Conservation (phyloP, 2,888 invertebrate species). For the Onthophagus sagittarius region DNA sequence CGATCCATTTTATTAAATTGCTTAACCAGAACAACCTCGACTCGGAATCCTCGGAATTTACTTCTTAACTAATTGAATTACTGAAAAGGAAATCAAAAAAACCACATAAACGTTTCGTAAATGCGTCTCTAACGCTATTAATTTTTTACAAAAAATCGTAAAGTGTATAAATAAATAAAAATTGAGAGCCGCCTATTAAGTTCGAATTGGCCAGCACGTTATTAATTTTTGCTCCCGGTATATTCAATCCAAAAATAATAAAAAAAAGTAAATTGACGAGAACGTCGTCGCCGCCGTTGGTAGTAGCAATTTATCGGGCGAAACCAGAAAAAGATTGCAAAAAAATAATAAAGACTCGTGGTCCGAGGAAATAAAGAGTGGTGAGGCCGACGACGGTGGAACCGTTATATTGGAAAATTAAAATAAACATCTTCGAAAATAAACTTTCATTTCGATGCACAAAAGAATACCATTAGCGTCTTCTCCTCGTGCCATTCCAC, state of each 20-base stretch:
- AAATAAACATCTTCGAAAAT: constrained; percentile 13
- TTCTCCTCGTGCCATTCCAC: background rate
- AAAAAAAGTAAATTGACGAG: background rate
- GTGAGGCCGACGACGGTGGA: background rate
- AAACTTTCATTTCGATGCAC: constrained; percentile 11
- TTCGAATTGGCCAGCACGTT: background rate
- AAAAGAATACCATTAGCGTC: constrained; percentile 8
- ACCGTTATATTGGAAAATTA: constrained; percentile 12
- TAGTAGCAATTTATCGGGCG: background rate
- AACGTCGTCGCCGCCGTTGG: too few species aligned
- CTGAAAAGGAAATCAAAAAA: background rate
- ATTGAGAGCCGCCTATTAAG: background rate
- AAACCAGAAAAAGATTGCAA: too few species aligned
- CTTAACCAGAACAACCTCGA: too few species aligned
- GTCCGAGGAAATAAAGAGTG: background rate
- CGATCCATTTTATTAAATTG: background rate
- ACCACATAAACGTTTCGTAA: background rate
- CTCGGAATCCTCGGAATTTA: too few species aligned
- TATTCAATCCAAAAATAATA: background rate
- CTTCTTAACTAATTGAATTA: too few species aligned
- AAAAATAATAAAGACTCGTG: background rate
- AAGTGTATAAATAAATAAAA: background rate
- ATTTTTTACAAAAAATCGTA: background rate
- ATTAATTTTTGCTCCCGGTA: background rate
- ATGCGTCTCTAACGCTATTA: background rate